These are phyloP conservation scores for Eledona agricola DNA, from an alignment of 2,888 invertebrate genomes.

Conservation along the genomic window DNA sequence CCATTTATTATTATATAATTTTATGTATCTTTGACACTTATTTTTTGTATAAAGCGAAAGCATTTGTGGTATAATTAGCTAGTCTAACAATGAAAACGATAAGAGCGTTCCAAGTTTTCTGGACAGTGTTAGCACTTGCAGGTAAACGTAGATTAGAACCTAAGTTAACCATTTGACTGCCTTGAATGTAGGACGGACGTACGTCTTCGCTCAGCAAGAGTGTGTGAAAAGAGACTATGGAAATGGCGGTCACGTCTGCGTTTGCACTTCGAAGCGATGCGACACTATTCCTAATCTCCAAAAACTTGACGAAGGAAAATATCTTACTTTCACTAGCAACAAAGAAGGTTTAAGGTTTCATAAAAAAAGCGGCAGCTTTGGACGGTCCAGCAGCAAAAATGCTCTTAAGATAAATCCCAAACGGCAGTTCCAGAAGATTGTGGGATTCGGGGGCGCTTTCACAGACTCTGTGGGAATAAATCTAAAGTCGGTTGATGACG, in stretches of 20 bases:
- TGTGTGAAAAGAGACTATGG: conserved; percentile 30
- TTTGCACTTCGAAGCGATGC: conserved; percentile 76
- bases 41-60: too few relatives aligned
- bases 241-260: conserved; percentile 67
- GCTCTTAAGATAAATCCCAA: conserved; percentile 4
- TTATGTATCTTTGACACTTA: too few relatives aligned
- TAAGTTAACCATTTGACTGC: too few relatives aligned
- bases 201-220: too few relatives aligned
- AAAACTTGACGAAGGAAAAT: conserved; percentile 56
- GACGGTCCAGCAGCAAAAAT: background rate
- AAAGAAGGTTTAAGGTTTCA: conserved; percentile 67
- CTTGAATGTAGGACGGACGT: too few relatives aligned
- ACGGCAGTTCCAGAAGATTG: conserved; percentile 50
- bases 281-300: conserved; percentile 69
- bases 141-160: too few relatives aligned
- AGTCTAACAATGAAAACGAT: too few relatives aligned
- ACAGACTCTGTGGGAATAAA: conserved; percentile 70
- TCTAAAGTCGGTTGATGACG: conserved; percentile 68
- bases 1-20: too few relatives aligned
- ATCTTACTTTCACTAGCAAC: conserved; percentile 67
- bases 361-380: conserved; percentile 45
- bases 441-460: conserved; percentile 31
- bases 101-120: too few relatives aligned
- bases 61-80: too few relatives aligned
- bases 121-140: too few relatives aligned